Conservation (phyloP, 1,140 invertebrate genomes). For the Catajapyx aquilonaris region DNA sequence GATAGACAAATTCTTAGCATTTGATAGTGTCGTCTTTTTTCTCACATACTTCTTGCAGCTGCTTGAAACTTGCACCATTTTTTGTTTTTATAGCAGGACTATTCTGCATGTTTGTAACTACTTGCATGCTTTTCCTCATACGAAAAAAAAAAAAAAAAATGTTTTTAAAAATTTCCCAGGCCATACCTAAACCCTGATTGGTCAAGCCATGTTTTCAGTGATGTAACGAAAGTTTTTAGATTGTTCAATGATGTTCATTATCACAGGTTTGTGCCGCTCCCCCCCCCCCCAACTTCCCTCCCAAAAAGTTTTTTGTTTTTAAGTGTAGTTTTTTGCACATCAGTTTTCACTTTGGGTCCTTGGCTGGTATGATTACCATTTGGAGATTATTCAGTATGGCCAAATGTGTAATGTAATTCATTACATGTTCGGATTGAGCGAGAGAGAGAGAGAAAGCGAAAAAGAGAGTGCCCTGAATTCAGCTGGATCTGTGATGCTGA, state of each 20-base stretch:
- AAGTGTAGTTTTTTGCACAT: neutral
- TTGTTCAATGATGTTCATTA: constrained; percentile 11
- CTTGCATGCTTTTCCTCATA: no score
- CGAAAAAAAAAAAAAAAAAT: no score
- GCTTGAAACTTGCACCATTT: neutral
- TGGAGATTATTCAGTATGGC: no score
- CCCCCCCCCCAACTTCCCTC: neutral
- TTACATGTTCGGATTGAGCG: no score
- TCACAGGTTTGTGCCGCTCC: neutral
- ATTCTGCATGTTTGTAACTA: constrained; percentile 1
- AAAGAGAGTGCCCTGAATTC: no score
- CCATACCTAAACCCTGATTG: constrained; percentile 8
- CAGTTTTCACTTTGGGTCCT: neutral
- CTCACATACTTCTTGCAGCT: no score
- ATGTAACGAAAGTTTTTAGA: constrained; percentile 7
- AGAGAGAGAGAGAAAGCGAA: no score
- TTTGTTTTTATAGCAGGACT: neutral
- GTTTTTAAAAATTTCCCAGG: no score
- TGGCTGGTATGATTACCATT: neutral
- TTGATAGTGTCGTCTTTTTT: no score
- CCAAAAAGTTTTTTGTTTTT: neutral
- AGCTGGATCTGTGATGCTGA: no score
- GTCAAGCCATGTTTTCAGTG: constrained; percentile 6
- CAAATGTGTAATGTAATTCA: no score
- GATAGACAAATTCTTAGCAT: no score